phyloP scores from a whole-genome alignment of 1,140 invertebrate species.

The Neodiprion pinetum region DNA sequence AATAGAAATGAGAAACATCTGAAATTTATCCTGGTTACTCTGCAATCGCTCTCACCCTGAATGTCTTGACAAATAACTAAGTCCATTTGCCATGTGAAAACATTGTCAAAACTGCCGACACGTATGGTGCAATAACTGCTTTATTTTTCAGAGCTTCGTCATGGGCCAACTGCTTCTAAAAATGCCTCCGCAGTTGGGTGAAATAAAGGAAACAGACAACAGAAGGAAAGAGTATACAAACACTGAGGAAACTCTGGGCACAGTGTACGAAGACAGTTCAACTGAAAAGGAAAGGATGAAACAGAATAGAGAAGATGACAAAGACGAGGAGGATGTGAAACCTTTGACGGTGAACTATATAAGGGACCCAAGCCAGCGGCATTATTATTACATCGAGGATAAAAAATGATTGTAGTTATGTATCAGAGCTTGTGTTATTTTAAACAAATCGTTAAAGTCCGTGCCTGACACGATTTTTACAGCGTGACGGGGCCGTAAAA shows the following conservation, averaged over 20 bases:
- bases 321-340: constrained; percentile 23
- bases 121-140: neutral
- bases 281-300: neutral
- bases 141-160: constrained; percentile 33
- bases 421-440: neutral
- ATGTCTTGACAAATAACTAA: neutral
- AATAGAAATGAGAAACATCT: neutral
- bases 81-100: neutral
- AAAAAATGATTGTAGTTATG: neutral
- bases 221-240: neutral
- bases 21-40: neutral
- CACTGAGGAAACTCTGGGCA: constrained; percentile 5
- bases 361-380: constrained; percentile 26
- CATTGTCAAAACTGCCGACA: too few species aligned
- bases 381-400: constrained; percentile 36
- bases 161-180: constrained; percentile 28
- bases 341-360: constrained; percentile 23
- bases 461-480: neutral
- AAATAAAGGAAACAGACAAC: neutral
- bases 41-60: neutral
- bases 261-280: constrained; percentile 9
- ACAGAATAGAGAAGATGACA: constrained; percentile 17
- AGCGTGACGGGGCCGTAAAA: neutral
- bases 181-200: constrained; percentile 9
- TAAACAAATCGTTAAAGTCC: neutral